phyloP scores from a whole-genome alignment of 1,140 invertebrate genomes.

The Zelostemma sp. region DNA sequence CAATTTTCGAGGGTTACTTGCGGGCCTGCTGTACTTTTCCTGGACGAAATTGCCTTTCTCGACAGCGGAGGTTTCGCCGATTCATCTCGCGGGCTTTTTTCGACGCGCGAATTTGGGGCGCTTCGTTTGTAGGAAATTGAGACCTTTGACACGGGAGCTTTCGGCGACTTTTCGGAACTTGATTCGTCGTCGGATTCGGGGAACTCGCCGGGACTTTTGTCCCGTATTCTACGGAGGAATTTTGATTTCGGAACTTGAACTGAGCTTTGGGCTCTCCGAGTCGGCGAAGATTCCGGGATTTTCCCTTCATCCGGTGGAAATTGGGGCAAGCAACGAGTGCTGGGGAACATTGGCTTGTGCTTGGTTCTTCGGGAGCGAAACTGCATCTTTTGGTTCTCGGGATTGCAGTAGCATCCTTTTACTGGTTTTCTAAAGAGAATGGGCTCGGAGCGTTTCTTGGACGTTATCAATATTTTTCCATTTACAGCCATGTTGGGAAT shows the following conservation, averaged over 20 bases:
- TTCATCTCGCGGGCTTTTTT: background rate
- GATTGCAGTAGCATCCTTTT: conserved; percentile 59
- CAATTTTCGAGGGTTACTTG: background rate
- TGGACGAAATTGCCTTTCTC: background rate
- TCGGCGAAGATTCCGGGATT: conserved; percentile 21
- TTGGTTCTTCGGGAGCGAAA: conserved; percentile 28
- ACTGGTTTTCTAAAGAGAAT: conserved; percentile 45
- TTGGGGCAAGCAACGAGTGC: conserved; percentile 25
- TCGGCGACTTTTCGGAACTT: conserved; percentile 1
- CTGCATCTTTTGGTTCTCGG: conserved; percentile 30
- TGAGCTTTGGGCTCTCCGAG: conserved; percentile 50
- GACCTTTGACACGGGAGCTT: background rate
- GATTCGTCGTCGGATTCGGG: conserved; percentile 1
- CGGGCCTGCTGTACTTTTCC: background rate
- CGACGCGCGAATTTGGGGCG: too few species aligned
- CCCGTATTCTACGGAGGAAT: conserved; percentile 53
- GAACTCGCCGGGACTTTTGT: conserved; percentile 12
- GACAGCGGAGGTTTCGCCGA: background rate
- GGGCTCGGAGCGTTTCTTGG: conserved; percentile 42
- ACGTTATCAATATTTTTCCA: conserved; percentile 44
- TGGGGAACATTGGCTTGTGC: conserved; percentile 24
- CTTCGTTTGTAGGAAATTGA: too few species aligned
- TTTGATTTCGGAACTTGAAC: conserved; percentile 57
- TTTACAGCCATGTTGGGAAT: conserved; percentile 26
- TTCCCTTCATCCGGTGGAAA: conserved; percentile 2